Percentiles rank a stretch among this genome's conserved stretches.
These are phyloP conservation scores for Nemapogon koenigi DNA, from an alignment of 2,888 invertebrate genomes.

Conservation along the genomic window DNA sequence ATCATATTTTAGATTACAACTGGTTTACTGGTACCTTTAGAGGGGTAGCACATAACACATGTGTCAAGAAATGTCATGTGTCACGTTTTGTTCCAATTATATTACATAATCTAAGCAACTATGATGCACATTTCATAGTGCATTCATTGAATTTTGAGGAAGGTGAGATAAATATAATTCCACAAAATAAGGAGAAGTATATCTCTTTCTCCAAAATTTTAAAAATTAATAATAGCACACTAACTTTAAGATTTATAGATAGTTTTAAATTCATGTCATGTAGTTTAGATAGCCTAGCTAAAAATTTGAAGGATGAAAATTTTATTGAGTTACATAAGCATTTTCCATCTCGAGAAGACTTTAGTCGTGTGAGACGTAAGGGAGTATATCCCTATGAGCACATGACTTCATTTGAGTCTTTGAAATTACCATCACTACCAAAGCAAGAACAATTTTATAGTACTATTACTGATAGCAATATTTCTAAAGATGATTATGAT, in stretches of 20 bases:
- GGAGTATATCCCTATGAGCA: conserved; percentile 21
- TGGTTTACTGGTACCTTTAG: background rate
- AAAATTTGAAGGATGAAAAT: conserved; percentile 9
- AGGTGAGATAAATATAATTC: conserved; percentile 19
- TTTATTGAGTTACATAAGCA: conserved; percentile 11
- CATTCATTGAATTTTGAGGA: conserved; percentile 19
- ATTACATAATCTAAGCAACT: conserved; percentile 21
- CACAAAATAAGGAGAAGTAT: conserved; percentile 24
- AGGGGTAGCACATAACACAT: conserved; percentile 18
- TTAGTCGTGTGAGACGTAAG: conserved; percentile 15
- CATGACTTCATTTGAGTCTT: conserved; percentile 15
- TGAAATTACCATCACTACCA: conserved; percentile 17
- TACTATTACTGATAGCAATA: conserved; percentile 10
- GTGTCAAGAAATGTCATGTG: conserved; percentile 18
- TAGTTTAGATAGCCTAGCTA: conserved; percentile 6
- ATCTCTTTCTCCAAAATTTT: conserved; percentile 23
- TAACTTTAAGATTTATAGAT: conserved; percentile 14
- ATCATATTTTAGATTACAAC: background rate
- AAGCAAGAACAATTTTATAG: conserved; percentile 15
- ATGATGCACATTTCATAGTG: conserved; percentile 24
- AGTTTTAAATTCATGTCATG: conserved; percentile 12
- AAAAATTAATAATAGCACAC: conserved; percentile 12
- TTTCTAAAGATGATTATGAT: conserved; percentile 18
- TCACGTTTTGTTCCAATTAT: conserved; percentile 17
- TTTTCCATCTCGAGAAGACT: conserved; percentile 11